Evolutionary conservation across 35 echinoderm and acorn worm species (phyloP).

Genomic region (Ophiothrix spiculata): DNA sequence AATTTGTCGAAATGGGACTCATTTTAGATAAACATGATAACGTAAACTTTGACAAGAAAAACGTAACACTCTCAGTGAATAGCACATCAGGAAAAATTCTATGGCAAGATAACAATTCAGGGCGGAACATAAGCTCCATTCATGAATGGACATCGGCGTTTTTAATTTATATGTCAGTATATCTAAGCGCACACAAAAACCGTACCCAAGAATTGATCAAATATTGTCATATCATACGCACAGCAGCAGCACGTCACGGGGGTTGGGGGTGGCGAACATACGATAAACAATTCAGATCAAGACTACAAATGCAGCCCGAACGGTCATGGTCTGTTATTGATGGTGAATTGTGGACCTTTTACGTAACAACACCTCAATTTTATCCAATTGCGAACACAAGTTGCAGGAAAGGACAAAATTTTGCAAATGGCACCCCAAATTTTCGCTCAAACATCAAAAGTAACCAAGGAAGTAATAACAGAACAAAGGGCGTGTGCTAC

Average conservation of each 20-base stretch:
- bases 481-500: not conserved
- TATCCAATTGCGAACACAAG: not conserved
- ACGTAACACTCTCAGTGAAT: too few relatives aligned
- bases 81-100: not conserved
- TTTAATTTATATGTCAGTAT: not conserved
- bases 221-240: slow-evolving; percentile 4
- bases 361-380: not conserved
- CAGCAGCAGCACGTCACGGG: not conserved
- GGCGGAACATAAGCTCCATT: not conserved
- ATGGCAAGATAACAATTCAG: not conserved
- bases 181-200: not conserved
- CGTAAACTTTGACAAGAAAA: not conserved
- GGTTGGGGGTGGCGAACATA: slow-evolving; percentile 13
- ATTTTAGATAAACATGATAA: not conserved
- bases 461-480: not conserved
- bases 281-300: slow-evolving; percentile 17
- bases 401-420: not conserved
- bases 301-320: not conserved
- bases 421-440: not conserved
- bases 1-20: not conserved
- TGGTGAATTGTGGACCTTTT: slow-evolving; percentile 14
- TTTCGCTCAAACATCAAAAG: not conserved
- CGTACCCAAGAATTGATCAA: not conserved
- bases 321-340: slow-evolving; percentile 4
- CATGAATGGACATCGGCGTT: not conserved